Conservation (phyloP, 2,797 vertebrate genomes). For the Pipistrellus nathusii region DNA sequence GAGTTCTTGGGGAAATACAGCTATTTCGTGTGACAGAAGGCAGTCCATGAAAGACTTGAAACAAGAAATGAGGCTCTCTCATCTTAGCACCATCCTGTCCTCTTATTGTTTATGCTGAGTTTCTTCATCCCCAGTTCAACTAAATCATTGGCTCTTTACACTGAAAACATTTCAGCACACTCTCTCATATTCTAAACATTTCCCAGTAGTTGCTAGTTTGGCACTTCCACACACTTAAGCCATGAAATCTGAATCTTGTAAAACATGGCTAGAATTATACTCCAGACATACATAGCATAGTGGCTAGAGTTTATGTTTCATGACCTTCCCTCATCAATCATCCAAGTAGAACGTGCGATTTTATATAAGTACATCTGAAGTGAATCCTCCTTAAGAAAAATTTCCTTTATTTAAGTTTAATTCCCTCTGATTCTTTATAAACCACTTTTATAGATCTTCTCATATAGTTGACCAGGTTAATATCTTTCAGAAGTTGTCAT, state of each 20-base stretch:
- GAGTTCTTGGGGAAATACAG: slow-evolving; percentile 7
- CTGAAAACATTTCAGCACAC: background rate
- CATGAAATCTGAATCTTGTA: slow-evolving; percentile 77
- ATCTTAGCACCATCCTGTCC: background rate
- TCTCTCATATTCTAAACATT: slow-evolving; percentile 10
- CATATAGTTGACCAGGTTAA: slow-evolving; percentile 33
- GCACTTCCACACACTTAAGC: slow-evolving; percentile 69
- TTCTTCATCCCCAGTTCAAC: background rate
- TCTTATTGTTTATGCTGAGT: background rate
- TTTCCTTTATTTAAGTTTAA: slow-evolving; percentile 66
- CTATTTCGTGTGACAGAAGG: background rate
- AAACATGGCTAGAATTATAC: slow-evolving; percentile 74
- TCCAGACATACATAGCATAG: slow-evolving; percentile 70
- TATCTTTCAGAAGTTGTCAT: slow-evolving; percentile 52
- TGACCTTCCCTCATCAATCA: slow-evolving; percentile 63
- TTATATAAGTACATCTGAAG: slow-evolving; percentile 46
- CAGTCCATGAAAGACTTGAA: background rate
- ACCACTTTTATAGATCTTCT: slow-evolving; percentile 56
- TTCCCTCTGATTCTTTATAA: slow-evolving; percentile 57
- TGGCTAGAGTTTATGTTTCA: slow-evolving; percentile 66
- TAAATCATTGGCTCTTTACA: background rate
- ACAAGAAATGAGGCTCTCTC: background rate
- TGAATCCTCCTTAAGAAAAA: slow-evolving; percentile 46
- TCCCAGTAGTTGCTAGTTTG: slow-evolving; percentile 73
- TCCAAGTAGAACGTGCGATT: background rate